These are phyloP conservation scores for Hermetia illucens DNA, from an alignment of 1,140 invertebrate species.

Conservation along the genomic window DNA sequence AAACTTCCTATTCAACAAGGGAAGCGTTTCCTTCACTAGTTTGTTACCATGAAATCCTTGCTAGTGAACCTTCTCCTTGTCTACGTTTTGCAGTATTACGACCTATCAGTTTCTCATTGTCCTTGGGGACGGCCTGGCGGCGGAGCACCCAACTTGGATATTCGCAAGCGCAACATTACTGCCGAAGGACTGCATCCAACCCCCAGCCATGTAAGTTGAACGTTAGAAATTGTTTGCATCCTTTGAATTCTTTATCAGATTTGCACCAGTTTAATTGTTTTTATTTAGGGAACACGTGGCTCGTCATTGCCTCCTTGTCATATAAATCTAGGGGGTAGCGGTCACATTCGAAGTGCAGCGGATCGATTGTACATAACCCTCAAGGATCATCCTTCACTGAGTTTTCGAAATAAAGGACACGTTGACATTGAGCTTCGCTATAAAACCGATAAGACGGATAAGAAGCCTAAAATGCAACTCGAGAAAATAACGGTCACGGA, in stretches of 20 bases:
- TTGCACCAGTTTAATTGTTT: background rate
- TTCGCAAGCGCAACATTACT: conserved; percentile 32
- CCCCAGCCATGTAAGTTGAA: conserved; percentile 21
- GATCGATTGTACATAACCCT: conserved; percentile 31
- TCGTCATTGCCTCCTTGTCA: background rate
- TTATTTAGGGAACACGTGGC: conserved; percentile 9
- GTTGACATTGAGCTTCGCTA: conserved; percentile 36
- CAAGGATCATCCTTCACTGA: conserved; percentile 34
- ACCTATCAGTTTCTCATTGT: conserved; percentile 32
- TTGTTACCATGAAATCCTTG: background rate
- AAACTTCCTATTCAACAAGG: no score
- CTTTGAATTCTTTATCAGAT: background rate
- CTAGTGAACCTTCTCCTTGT: background rate
- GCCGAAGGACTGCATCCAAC: conserved; percentile 34
- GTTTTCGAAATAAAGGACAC: conserved; percentile 33
- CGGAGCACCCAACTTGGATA: conserved; percentile 29
- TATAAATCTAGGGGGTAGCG: conserved; percentile 14
- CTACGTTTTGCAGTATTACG: conserved; percentile 29
- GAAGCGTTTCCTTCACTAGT: no score
- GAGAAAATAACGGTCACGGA: conserved; percentile 29
- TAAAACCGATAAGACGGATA: conserved; percentile 28
- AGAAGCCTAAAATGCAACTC: conserved; percentile 26
- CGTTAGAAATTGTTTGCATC: background rate
- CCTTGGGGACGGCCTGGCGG: conserved; percentile 32
- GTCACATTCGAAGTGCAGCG: conserved; percentile 21